Base-by-base conservation (phyloP, 2,113 vertebrate species). In the Pogona vitticeps region DNA sequence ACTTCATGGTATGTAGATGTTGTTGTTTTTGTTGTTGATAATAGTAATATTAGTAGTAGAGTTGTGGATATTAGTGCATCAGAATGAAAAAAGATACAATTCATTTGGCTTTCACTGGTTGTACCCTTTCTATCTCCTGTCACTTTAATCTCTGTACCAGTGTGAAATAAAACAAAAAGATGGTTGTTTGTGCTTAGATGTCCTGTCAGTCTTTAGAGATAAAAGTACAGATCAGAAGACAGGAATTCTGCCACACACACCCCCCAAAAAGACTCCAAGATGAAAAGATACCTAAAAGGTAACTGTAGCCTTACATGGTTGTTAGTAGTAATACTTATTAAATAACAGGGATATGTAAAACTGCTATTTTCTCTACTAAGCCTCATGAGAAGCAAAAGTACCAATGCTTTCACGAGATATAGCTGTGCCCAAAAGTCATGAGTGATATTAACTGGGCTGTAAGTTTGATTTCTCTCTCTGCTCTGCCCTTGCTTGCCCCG, bases 401-500 rank as follows among this genome's bases (percentile, higher is more conserved):
- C 18, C 40, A 88, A 18, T 83, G 61, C 8, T 42, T 90, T 71
- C 21, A 87, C 81, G 80, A 58, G 67, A 90, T 91, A 38, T 75
- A 84, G 67, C 28, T 79, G 84, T 68, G 83, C 90, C 85, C 80
- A 82, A 80, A 26, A 56, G 71, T 88, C 92, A 58, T 83, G 67
- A 88, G 58, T 79, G 84, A 79, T 86, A 85, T 88, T 86, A 79
- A 89, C n/a, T 87, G 38, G 58, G 84, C 85, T 92, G 67, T 82
- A n/a, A 46, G 40, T 14, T 76, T 85, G 9, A 9, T 91, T 73
- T 89, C 12, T 84, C 23, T 82, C 8, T 89, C 0, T 28, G 67
- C 26, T 21, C 80, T 82, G 18, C 18, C 23, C 89, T 12, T 70
- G 5, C 20, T 52, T 82, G 40, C 33, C 5, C 59, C n/a, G 38